A percentile compares a stretch with the other conserved stretches of the same genome.
Conservation (phyloP, 2,113 vertebrate species). For the Casuarius casuarius region DNA sequence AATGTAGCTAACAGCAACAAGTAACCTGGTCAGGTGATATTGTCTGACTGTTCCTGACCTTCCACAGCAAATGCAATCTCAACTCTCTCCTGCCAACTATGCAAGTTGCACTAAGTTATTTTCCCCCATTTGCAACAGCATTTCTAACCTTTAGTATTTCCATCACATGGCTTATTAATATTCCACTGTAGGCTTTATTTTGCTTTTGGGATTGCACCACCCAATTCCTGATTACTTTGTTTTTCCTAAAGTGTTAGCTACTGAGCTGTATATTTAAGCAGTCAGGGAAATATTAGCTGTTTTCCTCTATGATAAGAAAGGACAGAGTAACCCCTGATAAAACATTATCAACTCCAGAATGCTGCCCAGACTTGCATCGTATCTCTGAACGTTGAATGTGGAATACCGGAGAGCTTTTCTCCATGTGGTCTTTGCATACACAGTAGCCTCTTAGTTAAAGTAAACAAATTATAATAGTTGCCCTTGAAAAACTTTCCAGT, state of each 20-base stretch:
- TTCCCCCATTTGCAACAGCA: neutral
- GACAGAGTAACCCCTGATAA: neutral
- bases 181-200: conserved; percentile 59
- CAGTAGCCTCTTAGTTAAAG: conserved; percentile 27
- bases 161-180: conserved; percentile 34
- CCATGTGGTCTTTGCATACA: neutral
- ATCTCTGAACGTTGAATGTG: neutral
- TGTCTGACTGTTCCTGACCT: neutral
- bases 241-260: neutral
- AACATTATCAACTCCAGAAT: neutral
- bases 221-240: conserved; percentile 72
- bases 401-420: conserved; percentile 1
- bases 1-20: neutral
- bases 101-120: neutral
- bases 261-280: neutral
- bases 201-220: conserved; percentile 71
- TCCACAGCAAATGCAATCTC: neutral
- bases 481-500: conserved; percentile 29
- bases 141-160: conserved; percentile 48
- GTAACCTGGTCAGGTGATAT: neutral
- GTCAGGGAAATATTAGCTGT: conserved; percentile 38
- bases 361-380: neutral
- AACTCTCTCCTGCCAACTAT: neutral
- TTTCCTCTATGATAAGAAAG: conserved; percentile 46
- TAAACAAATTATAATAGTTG: conserved; percentile 24